phyloP scores from a whole-genome alignment of 2,797 vertebrate genomes.

The Leptodactylus fallax region DNA sequence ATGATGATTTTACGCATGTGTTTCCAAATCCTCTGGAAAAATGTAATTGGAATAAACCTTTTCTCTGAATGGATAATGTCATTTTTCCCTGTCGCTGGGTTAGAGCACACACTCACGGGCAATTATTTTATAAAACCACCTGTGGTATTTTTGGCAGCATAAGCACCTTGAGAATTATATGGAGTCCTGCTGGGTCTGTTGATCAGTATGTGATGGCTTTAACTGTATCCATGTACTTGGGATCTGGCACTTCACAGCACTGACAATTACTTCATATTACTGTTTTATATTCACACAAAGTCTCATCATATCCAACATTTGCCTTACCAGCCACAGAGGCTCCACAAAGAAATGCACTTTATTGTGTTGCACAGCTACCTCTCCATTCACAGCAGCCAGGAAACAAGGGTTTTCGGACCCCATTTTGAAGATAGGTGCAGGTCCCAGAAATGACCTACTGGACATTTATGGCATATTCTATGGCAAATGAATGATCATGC shows the following conservation, averaged over 20 bases:
- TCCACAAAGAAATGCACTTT: not conserved
- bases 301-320: not conserved
- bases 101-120: not conserved
- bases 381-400: too few species aligned
- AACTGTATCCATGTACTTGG: not conserved
- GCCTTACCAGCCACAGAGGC: not conserved
- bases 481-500: too few species aligned
- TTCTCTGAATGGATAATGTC: constrained; percentile 16
- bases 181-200: not conserved
- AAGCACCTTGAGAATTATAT: not conserved
- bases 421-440: too few species aligned
- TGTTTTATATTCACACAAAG: not conserved
- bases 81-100: constrained; percentile 1
- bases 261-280: not conserved
- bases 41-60: constrained; percentile 3
- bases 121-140: constrained; percentile 18
- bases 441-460: too few species aligned
- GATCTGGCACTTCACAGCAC: not conserved
- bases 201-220: too few species aligned
- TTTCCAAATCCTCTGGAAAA: constrained; percentile 26
- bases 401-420: too few species aligned
- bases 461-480: too few species aligned
- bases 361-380: not conserved
- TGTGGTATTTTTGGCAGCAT: constrained; percentile 4
- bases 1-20: constrained; percentile 22